These are phyloP conservation scores for Lampris incognitus DNA, from an alignment of 2,113 vertebrate genomes.

Conservation along the genomic window DNA sequence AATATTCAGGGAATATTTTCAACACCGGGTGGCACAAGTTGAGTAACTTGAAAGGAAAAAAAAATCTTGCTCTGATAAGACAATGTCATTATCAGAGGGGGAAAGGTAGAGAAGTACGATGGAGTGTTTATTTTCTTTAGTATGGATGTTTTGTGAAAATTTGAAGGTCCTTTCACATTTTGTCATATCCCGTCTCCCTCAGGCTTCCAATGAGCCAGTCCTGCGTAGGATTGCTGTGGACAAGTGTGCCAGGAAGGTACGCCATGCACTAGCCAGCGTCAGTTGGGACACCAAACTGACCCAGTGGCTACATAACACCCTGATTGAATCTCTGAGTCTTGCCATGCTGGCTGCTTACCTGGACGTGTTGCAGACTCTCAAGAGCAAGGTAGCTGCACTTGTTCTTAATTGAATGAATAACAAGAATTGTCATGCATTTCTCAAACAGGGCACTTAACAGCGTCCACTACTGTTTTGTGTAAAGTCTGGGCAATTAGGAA, in stretches of 20 bases:
- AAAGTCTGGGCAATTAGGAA: background rate
- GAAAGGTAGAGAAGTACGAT: no score
- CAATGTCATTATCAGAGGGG: background rate
- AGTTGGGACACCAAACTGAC: constrained; percentile 96
- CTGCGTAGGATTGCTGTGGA: constrained; percentile 93
- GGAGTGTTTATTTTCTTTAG: no score
- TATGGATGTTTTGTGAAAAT: background rate
- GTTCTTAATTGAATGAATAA: background rate
- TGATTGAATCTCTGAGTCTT: constrained; percentile 95
- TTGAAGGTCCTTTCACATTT: background rate
- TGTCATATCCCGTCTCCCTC: constrained; percentile 1
- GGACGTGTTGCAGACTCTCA: constrained; percentile 96
- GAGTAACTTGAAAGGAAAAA: background rate
- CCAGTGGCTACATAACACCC: constrained; percentile 94
- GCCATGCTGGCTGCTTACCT: constrained; percentile 95
- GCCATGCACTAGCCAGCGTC: constrained; percentile 92
- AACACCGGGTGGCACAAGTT: no score
- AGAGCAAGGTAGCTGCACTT: constrained; percentile 87
- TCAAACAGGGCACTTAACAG: background rate
- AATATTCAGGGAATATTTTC: no score
- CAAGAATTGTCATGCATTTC: background rate
- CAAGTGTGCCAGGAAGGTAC: constrained; percentile 94
- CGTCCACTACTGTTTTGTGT: background rate
- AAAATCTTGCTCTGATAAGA: background rate
- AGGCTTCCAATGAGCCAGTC: constrained; percentile 95